These are phyloP conservation scores for Halictus rubicundus DNA, from an alignment of 1,140 invertebrate species.

Conservation along the genomic window DNA sequence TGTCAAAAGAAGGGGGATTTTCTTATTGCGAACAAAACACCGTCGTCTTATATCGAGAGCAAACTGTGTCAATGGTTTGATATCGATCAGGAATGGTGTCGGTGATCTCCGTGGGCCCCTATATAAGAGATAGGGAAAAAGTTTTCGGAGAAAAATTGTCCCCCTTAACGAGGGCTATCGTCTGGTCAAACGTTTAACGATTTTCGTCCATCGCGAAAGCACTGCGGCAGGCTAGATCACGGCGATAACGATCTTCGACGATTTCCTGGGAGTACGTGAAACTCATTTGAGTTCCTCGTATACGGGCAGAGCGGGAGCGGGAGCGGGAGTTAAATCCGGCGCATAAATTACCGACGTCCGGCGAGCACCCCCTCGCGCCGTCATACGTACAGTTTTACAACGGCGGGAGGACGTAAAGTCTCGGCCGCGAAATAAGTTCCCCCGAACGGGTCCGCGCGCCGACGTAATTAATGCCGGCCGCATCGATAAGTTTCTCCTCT, in stretches of 20 bases:
- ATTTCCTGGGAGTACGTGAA: conserved; percentile 52
- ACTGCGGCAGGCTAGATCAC: conserved; percentile 30
- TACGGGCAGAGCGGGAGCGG: background rate
- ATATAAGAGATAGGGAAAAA: no score
- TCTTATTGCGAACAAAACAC: no score
- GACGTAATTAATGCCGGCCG: conserved; percentile 56
- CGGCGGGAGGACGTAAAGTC: conserved; percentile 43
- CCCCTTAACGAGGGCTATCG: no score
- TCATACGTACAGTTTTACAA: conserved; percentile 43
- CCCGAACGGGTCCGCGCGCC: conserved; percentile 29
- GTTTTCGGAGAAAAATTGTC: no score
- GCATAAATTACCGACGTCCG: conserved; percentile 59
- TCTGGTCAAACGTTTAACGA: no score
- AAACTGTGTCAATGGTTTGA: no score
- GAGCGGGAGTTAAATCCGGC: conserved; percentile 45
- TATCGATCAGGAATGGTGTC: no score
- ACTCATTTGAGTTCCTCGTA: conserved; percentile 36
- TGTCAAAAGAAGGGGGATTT: no score
- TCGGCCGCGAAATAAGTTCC: conserved; percentile 51
- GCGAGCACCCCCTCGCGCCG: conserved; percentile 30
- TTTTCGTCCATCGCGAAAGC: no score
- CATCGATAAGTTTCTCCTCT: conserved; percentile 54
- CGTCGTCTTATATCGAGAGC: no score
- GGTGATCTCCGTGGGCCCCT: no score
- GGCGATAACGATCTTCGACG: conserved; percentile 36